These are phyloP conservation scores for Marronus borbonicus DNA, from an alignment of 2,888 invertebrate species.

Conservation along the genomic window DNA sequence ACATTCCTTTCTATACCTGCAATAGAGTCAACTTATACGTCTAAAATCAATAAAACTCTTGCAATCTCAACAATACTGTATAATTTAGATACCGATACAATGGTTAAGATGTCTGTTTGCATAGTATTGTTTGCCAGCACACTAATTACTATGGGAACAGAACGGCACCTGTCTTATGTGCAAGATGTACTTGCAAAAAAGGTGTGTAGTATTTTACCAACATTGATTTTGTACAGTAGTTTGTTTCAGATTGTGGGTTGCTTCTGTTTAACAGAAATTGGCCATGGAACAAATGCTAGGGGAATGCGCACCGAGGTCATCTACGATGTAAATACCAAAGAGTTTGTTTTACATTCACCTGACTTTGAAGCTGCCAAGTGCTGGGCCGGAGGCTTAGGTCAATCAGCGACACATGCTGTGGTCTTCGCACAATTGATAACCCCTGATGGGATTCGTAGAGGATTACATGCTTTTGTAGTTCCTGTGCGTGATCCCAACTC, in stretches of 20 bases:
- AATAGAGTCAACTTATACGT: slow-evolving; percentile 21
- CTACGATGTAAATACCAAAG: slow-evolving; percentile 80
- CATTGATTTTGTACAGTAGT: neutral
- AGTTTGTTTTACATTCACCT: slow-evolving; percentile 83
- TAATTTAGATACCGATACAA: slow-evolving; percentile 75
- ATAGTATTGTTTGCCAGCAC: slow-evolving; percentile 80
- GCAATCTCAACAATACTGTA: slow-evolving; percentile 72
- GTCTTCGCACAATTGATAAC: slow-evolving; percentile 92
- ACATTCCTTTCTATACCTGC: slow-evolving; percentile 37
- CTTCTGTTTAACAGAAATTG: slow-evolving; percentile 91
- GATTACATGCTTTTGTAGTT: slow-evolving; percentile 91
- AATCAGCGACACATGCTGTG: slow-evolving; percentile 89
- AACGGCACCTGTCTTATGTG: slow-evolving; percentile 74
- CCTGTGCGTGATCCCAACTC: slow-evolving; percentile 86
- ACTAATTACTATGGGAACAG: slow-evolving; percentile 76
- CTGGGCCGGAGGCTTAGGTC: slow-evolving; percentile 87
- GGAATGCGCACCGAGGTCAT: slow-evolving; percentile 90
- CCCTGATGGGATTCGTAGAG: slow-evolving; percentile 84
- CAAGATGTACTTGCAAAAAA: slow-evolving; percentile 63
- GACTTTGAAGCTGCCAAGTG: slow-evolving; percentile 86
- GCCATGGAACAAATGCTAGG: slow-evolving; percentile 92
- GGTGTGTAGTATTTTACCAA: slow-evolving; percentile 41
- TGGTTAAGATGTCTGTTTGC: slow-evolving; percentile 77
- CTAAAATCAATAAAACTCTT: slow-evolving; percentile 41
- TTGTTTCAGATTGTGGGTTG: slow-evolving; percentile 76